Percentiles rank a stretch among this genome's conserved stretches.
These are phyloP conservation scores for Pammene aurita DNA, from an alignment of 2,888 invertebrate species.

Conservation along the genomic window DNA sequence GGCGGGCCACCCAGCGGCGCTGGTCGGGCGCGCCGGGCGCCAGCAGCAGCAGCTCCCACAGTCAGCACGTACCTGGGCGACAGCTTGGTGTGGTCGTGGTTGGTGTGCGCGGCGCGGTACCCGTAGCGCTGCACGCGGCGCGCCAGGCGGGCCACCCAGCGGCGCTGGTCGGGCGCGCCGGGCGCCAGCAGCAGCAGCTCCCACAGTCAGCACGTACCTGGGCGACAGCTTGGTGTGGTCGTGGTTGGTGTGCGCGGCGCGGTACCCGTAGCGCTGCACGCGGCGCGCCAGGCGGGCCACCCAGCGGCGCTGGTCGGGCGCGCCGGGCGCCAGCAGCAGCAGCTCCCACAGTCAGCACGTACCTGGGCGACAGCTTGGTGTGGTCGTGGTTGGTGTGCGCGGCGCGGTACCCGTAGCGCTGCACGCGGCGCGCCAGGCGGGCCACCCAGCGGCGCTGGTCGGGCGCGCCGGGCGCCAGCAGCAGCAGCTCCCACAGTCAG, in stretches of 20 bases:
- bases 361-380: conserved; percentile 68
- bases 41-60: conserved; percentile 92
- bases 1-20: conserved; percentile 95
- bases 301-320: conserved; percentile 85
- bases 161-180: conserved; percentile 88
- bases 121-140: conserved; percentile 82
- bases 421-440: conserved; percentile 94
- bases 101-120: conserved; percentile 90
- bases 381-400: conserved; percentile 85
- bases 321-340: conserved; percentile 79
- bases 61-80: conserved; percentile 39
- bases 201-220: conserved; percentile 31
- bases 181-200: conserved; percentile 83
- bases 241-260: conserved; percentile 86
- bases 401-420: conserved; percentile 97
- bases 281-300: conserved; percentile 11
- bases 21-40: conserved; percentile 94
- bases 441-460: conserved; percentile 97
- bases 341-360: not conserved
- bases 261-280: conserved; percentile 87
- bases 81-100: conserved; percentile 31
- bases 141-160: conserved; percentile 15
- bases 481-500: conserved; percentile 87
- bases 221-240: conserved; percentile 39
- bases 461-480: conserved; percentile 92